Base-by-base conservation (phyloP, 2,888 invertebrate species). In the Actias luna region DNA sequence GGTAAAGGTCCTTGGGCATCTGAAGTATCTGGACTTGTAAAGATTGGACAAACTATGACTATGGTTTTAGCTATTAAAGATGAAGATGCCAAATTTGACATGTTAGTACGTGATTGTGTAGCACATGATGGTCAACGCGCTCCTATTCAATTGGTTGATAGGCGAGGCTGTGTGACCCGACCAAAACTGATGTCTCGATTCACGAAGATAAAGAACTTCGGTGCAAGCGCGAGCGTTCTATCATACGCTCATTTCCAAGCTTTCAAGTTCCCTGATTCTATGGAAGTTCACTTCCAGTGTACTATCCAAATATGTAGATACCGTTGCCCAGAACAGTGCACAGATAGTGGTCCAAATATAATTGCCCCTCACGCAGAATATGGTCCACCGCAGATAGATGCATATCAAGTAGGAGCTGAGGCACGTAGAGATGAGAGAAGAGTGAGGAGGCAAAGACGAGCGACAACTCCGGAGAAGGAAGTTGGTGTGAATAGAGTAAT, bases 251-350 rank as follows among this genome's bases (percentile, higher is more conserved):
- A 98, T 84, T 98, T 98, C 94, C 98, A 98, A 89, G 98, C 98
- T 0, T 98, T 98, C 88, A 98, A 98, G 82, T 98, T 98, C 93
- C 98, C 98, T 0, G 98, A 98, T 80, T 98, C 98, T 0, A 98
- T 98, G 98, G 98, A 98, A 83, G 98, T 98, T 0, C 98, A 98
- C 84, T 98, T 98, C 93, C 98, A 98, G 84, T 98, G 98, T 83
- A 98, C 98, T 35, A 98, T 98, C 68, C 98, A 98, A 85, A 98
- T 98, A 76, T 98, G 98, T 84, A 94, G 98, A 72, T 97, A 97
- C 78, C 96, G 97, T 76, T 98, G 98, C 78, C 98, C 98, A 0
- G 98, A 98, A 71, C 98, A 98, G 79, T 98, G 98, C 80, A 96
- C 97, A 1, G 96, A 96, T 68, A 91, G 92, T 35, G 87, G 86